These are phyloP conservation scores for Polypterus bichir DNA, from an alignment of 2,113 vertebrate species.

Conservation along the genomic window DNA sequence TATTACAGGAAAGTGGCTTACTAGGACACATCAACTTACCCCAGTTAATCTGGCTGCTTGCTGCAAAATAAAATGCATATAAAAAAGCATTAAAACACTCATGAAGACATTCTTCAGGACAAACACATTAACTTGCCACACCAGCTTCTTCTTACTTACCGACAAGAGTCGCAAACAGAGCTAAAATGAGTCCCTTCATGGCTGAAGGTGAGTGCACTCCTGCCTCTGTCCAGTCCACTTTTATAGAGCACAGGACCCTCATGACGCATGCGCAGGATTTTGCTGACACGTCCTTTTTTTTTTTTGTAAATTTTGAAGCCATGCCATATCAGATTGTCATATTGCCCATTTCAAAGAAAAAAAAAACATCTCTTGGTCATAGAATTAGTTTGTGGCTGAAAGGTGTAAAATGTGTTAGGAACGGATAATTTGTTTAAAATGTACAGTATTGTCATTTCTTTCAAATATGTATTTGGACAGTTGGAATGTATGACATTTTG, in stretches of 20 bases:
- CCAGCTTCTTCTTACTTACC: slow-evolving; percentile 27
- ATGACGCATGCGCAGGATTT: slow-evolving; percentile 17
- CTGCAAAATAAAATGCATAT: slow-evolving; percentile 22
- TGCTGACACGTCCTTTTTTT: slow-evolving; percentile 36
- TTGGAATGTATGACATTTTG: neutral
- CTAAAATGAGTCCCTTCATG: slow-evolving; percentile 41
- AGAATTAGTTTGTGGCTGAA: neutral
- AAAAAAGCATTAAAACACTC: neutral
- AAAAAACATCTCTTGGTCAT: neutral
- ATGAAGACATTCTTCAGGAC: neutral
- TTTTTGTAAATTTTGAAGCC: slow-evolving; percentile 18
- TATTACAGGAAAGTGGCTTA: neutral
- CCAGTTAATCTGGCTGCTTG: slow-evolving; percentile 21
- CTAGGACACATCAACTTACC: slow-evolving; percentile 25
- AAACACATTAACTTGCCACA: no score
- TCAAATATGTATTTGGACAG: neutral
- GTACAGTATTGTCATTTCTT: neutral
- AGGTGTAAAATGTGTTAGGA: neutral
- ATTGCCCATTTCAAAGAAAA: neutral
- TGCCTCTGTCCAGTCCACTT: slow-evolving; percentile 20
- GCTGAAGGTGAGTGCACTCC: slow-evolving; percentile 31
- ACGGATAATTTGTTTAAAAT: neutral
- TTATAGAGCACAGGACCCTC: slow-evolving; percentile 40
- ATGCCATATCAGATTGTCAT: neutral
- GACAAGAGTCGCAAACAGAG: slow-evolving; percentile 28